Evolutionary conservation across 2,888 invertebrate species (phyloP).

Genomic region (Heliothis peltigera): DNA sequence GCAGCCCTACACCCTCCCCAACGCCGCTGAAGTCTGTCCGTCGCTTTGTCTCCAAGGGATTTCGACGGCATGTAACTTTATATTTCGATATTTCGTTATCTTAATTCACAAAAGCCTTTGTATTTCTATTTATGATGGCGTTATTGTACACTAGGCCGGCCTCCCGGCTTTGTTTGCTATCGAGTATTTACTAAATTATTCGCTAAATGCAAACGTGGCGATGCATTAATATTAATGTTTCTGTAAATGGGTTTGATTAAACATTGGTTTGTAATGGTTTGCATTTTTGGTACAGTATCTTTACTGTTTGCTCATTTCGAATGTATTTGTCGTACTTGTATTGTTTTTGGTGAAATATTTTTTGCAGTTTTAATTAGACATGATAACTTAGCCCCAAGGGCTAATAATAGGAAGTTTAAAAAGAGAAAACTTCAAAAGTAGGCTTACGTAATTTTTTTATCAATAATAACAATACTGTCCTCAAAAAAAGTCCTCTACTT

Average conservation of each 20-base stretch:
- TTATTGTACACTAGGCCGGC: slow-evolving; percentile 42
- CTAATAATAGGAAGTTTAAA: no score
- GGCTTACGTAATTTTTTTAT: no score
- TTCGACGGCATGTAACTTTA: slow-evolving; percentile 62
- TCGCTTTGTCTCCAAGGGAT: slow-evolving; percentile 63
- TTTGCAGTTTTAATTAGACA: no score
- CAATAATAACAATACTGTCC: no score
- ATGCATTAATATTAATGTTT: slow-evolving; percentile 51
- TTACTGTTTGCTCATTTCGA: slow-evolving; percentile 24
- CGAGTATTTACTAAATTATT: slow-evolving; percentile 40
- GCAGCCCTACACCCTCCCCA: slow-evolving; percentile 40
- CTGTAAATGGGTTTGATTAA: slow-evolving; percentile 54
- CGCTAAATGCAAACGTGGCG: slow-evolving; percentile 38
- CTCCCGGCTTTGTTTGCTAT: slow-evolving; percentile 28
- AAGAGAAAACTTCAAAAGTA: no score
- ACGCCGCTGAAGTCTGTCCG: slow-evolving; percentile 47
- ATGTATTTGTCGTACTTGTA: slow-evolving; percentile 12
- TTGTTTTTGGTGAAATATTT: neutral
- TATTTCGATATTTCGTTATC: slow-evolving; percentile 63
- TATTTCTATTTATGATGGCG: slow-evolving; percentile 55
- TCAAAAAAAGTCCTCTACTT: no score
- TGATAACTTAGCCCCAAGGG: no score
- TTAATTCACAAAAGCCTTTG: slow-evolving; percentile 61
- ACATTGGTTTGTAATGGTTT: slow-evolving; percentile 40
- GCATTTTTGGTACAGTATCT: slow-evolving; percentile 37